Base-by-base conservation (phyloP, 1,140 invertebrate genomes). In the Dryas iulia region DNA sequence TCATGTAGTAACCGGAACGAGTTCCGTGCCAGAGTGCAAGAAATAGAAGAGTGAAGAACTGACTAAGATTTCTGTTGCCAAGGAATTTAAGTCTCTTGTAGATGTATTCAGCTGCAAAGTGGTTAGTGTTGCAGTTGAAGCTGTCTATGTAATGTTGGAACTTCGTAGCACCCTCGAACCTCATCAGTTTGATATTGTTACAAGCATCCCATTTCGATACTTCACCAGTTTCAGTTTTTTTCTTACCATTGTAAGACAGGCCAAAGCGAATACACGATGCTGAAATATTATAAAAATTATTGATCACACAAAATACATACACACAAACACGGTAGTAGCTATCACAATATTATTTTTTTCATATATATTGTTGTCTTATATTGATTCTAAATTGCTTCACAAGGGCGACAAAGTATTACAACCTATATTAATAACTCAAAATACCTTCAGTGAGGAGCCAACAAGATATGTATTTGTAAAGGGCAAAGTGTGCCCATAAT, bases 51-150 rank as follows among this genome's bases (percentile, higher is more conserved):
- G 98, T 96, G 0, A 94, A 93, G 2, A 94, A 85, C 88, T 99
- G 98, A 62, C 97, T 98, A 4, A 96, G 87, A n/a, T 95, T 92
- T 28, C 95, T 95, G 84, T 97, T 98, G 21, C 96, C 96, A 1
- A 99, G 91, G 87, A 99, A 99, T 81, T 96, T 97, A 11, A 99
- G 90, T 10, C 98, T 92, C 86, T 99, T 99, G 86, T 98, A 99
- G 47, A 99, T 92, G 82, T 99, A 98, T 90, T 97, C 95, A 0
- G 95, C 95, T 56, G 97, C 96, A 97, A 98, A 99, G 24, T 95
- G 92, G 91, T 99, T 99, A 0, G 98, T 99, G 80, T 98, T 98
- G 56, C 96, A 96, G 85, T 99, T 99, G 83, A 99, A 99, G 10
- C 97, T 96, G 64, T 94, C 91, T 56, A 98, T 97, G 77, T 97